Evolutionary conservation across 2,113 vertebrate genomes (phyloP), one percentile per base, ranked within the genome.

Genomic region (Hystrix brachyura): DNA sequence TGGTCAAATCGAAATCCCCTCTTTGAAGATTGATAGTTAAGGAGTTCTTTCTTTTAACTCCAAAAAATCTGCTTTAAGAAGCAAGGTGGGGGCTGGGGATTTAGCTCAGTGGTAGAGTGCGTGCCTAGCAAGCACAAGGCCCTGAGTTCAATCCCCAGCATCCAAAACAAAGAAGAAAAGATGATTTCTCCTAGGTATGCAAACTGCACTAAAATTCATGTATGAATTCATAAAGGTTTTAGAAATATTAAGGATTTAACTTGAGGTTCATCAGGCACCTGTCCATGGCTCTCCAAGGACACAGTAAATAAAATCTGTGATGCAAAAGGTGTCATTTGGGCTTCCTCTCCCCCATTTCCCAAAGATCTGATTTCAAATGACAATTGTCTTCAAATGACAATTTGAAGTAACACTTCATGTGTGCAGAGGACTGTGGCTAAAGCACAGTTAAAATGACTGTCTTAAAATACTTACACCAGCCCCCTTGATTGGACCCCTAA

Each of bases 181-280:
- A 76, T 65, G 80, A 88, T 87, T 9, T 95, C 91, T 84, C 65
- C 88, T 59, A 80, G 74, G 62, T 90, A 72, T 74, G 91, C 72
- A 85, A 67, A 94, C 85, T 80, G 83, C 29, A n/a, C 80, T 94
- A 38, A 78, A 80, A 94, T 74, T 92, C 93, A 71, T 97, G 80
- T 32, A 84, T 92, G 80, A 87, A 71, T 87, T 93, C 71, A 78
- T 89, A 71, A 53, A 95, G 87, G 57, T 65, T 83, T 82, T 38
- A n/a, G 80, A 76, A 91, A 92, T 84, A 46, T 76, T 43, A 79
- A 96, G 46, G 55, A 27, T 91, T 96, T 90, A 72, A 92, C 93
- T 80, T 83, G 69, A 91, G 90, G 64, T 94, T 94, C 69, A 92
- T 90, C 46, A 46, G 85, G 38, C 85, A 85, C 60, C 82, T 92